Base-by-base conservation (phyloP, 2,888 invertebrate species). In the Scrobipalpa costella region DNA sequence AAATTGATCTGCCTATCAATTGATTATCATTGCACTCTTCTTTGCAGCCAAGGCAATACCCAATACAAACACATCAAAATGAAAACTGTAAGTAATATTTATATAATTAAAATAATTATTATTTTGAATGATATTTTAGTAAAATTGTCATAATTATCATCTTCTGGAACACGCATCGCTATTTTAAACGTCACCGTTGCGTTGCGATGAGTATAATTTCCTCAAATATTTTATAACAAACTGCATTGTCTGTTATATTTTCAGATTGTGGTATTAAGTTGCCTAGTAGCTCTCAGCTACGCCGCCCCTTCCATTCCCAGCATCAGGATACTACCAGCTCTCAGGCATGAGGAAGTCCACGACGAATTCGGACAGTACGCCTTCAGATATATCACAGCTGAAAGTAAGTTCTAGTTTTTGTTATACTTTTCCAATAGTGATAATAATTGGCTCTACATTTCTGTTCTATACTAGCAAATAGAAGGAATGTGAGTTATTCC, bases 351-450 rank as follows among this genome's bases (percentile, higher is more conserved):
- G 64, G 81, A 83, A 59, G 74, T 78, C 6, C 81, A 76, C 36
- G 82, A 83, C 47, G 80, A 81, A 66, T 73, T 66, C 38, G 80
- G 80, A n/a, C 81, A 83, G 68, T 83, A 80, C 15, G 79, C 78
- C 0, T 72, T 81, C 1, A 73, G 80, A 57, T 81, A 80, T 65
- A 76, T 83, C 62, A 82, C 82, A 55, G 81, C 81, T 70, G 78
- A 77, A 61, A 76, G 83, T 84, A 66, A 78, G 79, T 76, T 19
- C 38, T 34, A 2, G 0, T 27, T 5, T 27, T 27, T 8, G 49
- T 6, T n/a, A 19, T 50, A 2, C 17, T 19, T 9, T 5, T 50
- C 21, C 21, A 50, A 19, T 11, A 11, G 1, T 19, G 21, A 17
- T 50, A 2, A 1, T 5, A n/a, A n/a, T n/a, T n/a, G n/a, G n/a